A percentile compares a stretch with the other conserved stretches of the same genome.
phyloP scores from a whole-genome alignment of 1,140 invertebrate genomes.

The Hetaerina americana region DNA sequence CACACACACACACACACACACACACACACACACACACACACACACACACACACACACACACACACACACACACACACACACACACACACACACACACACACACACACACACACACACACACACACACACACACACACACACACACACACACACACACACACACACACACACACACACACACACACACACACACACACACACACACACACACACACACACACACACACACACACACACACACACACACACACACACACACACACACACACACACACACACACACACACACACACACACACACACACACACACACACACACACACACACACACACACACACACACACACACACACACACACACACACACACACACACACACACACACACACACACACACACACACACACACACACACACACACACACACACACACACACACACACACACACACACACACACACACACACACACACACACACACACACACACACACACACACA shows the following conservation, averaged over 20 bases:
- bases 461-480: not conserved
- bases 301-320: not conserved
- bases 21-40: not conserved
- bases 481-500: not conserved
- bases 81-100: not conserved
- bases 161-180: not conserved
- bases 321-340: not conserved
- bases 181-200: not conserved
- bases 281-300: not conserved
- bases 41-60: not conserved
- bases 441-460: not conserved
- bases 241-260: not conserved
- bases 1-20: not conserved
- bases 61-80: not conserved
- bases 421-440: not conserved
- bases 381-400: not conserved
- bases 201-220: not conserved
- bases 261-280: not conserved
- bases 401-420: not conserved
- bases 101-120: not conserved
- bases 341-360: not conserved
- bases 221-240: not conserved
- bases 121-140: not conserved
- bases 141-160: not conserved
- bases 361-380: not conserved